Base-by-base conservation (phyloP, 2,113 vertebrate genomes). In the Plectropomus leopardus region DNA sequence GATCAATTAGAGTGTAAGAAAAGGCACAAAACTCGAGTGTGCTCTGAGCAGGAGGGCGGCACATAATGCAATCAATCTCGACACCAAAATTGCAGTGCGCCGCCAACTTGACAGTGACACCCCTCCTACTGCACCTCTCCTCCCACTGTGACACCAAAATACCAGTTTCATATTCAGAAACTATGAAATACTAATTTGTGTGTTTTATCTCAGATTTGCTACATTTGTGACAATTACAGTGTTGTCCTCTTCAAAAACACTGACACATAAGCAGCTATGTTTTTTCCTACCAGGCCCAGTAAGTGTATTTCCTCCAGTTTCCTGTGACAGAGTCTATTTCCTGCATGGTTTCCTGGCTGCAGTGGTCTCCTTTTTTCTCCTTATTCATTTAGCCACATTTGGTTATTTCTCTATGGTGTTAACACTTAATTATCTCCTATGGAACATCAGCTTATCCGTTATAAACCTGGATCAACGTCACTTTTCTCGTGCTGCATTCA, bases 241-340 rank as follows among this genome's bases (percentile, higher is more conserved):
- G 17, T 28, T 53, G 50, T 45, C 48, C 15, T 24, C 54, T 76
- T 21, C 16, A 63, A 82, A 28, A 79, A 11, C 36, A 40, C 8
- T 30, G 14, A 61, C 11, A 72, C 17, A 54, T 76, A 65, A 57
- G 23, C 16, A 79, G 14, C 72, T 55, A n/a, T 67, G 30, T 63
- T 45, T 71, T 21, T 57, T 70, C 48, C 44, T 53, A 30, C 51
- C 14, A 59, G 51, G 23, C 24, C 59, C 68, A 50, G 44, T 30
- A 7, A 72, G 65, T 70, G 69, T 26, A 61, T 75, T 87, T 90
- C 73, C 51, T 48, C 7, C 51, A 50, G 74, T 67, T 69, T 88
- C 87, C 83, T 79, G 54, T 65, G 54, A 57, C 85, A 89, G 28
- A 30, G 76, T 45, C 10, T 21, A 77, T 83, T 87, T 90, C 89